Percentiles rank a stretch among this genome's conserved stretches.
phyloP scores from a whole-genome alignment of 2,113 vertebrate genomes.

The Megaceryle maxima region DNA sequence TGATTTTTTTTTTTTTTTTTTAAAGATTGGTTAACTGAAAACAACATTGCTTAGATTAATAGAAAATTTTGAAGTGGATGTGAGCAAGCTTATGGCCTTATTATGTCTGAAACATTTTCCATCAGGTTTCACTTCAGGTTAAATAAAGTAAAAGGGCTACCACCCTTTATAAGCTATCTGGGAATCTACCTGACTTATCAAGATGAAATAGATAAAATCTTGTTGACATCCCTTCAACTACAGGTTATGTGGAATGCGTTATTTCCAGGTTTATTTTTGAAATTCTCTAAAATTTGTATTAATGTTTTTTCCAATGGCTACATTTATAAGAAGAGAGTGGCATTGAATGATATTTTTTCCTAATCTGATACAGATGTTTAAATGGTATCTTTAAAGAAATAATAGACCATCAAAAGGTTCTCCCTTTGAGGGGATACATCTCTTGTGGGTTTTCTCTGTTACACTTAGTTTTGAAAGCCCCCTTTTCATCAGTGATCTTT shows the following conservation, averaged over 20 bases:
- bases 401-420: background rate
- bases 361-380: background rate
- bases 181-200: background rate
- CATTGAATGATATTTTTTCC: background rate
- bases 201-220: background rate
- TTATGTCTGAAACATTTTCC: slow-evolving; percentile 45
- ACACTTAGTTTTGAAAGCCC: background rate
- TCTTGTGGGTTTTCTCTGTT: background rate
- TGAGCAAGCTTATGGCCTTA: slow-evolving; percentile 26
- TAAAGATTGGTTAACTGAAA: background rate
- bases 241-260: background rate
- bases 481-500: background rate
- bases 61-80: background rate
- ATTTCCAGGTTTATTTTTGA: background rate
- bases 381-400: background rate
- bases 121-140: slow-evolving; percentile 27
- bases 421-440: background rate
- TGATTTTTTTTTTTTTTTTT: no score
- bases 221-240: no score
- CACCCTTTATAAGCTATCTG: background rate
- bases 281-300: background rate
- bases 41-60: background rate
- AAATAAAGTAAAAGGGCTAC: slow-evolving; percentile 1
- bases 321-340: background rate
- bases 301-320: background rate